A percentile compares a stretch with the other conserved stretches of the same genome.
Evolutionary conservation across 2,113 vertebrate species (phyloP).

Genomic region (Diadophis punctatus): DNA sequence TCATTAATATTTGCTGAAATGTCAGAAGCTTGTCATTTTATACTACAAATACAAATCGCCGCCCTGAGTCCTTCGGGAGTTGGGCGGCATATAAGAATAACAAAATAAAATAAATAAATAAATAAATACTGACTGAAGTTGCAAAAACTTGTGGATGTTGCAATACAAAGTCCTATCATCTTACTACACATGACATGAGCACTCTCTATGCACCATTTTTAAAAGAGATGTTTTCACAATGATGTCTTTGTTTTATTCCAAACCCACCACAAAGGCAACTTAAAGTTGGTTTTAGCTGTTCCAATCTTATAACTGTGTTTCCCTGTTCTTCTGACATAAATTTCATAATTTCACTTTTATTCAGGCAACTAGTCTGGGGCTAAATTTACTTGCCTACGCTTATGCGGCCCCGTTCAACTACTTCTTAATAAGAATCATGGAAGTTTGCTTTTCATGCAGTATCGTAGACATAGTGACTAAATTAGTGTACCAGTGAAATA

Average conservation of each 20-base stretch:
- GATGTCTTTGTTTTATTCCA: neutral
- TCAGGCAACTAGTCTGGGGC: neutral
- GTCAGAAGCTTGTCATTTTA: neutral
- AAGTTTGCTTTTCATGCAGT: neutral
- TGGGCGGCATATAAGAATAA: too few species aligned
- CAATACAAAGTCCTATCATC: neutral
- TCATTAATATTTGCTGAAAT: neutral
- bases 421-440: neutral
- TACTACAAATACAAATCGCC: too few species aligned
- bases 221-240: neutral
- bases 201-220: neutral
- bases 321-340: neutral
- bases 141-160: neutral
- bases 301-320: neutral
- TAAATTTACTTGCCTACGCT: neutral
- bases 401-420: neutral
- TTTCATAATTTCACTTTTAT: neutral
- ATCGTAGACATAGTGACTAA: too few species aligned
- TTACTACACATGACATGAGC: neutral
- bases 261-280: neutral
- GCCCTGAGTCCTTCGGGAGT: too few species aligned
- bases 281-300: neutral
- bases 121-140: neutral
- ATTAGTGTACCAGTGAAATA: too few species aligned
- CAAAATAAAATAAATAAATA: too few species aligned